Conservation (phyloP, 1,140 invertebrate genomes). For the Atopsyche davidsoni region DNA sequence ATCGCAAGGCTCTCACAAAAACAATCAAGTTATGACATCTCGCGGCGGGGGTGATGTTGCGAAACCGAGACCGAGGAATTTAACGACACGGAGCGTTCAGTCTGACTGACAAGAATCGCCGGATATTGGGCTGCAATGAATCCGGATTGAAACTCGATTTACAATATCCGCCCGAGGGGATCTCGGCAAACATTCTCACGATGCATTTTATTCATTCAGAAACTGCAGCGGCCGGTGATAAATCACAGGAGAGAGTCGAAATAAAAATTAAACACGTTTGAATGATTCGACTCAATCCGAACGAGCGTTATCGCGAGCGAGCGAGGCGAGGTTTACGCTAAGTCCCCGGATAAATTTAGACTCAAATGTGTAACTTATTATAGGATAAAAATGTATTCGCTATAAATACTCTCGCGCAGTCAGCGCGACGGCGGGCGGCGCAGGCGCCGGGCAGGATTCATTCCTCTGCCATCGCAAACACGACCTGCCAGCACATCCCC, state of each 20-base stretch:
- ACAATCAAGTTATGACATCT: too few relatives aligned
- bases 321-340: slow-evolving; percentile 3
- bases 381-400: slow-evolving; percentile 19
- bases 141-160: slow-evolving; percentile 10
- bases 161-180: slow-evolving; percentile 7
- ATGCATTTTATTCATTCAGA: background rate
- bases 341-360: slow-evolving; percentile 13
- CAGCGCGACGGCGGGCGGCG: slow-evolving; percentile 6
- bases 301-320: slow-evolving; percentile 15
- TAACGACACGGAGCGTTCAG: background rate
- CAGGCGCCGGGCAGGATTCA: too few relatives aligned
- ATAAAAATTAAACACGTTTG: slow-evolving; percentile 5
- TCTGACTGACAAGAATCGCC: background rate
- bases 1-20: too few relatives aligned
- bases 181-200: slow-evolving; percentile 5
- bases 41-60: slow-evolving; percentile 12
- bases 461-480: too few relatives aligned
- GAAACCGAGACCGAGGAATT: slow-evolving; percentile 6
- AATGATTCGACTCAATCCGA: slow-evolving; percentile 8
- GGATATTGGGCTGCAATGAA: slow-evolving; percentile 19
- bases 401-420: slow-evolving; percentile 10
- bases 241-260: background rate
- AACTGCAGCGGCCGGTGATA: background rate
- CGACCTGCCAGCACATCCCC: too few relatives aligned
- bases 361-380: slow-evolving; percentile 18